Percentiles rank a stretch among this genome's conserved stretches.
phyloP scores from a whole-genome alignment of 1,140 invertebrate genomes.

The Brachionus plicatilis region DNA sequence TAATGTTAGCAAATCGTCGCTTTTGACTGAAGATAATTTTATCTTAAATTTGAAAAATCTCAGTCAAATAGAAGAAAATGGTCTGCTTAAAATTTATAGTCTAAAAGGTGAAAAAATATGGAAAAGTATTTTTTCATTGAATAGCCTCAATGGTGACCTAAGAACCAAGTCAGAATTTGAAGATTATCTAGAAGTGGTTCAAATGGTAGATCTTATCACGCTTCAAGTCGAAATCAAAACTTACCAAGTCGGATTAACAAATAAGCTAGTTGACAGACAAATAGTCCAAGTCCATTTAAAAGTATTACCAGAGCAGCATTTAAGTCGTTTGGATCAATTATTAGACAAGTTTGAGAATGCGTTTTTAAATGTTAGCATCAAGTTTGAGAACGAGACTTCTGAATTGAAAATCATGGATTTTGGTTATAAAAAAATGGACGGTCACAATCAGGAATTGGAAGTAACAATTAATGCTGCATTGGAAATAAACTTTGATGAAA shows the following conservation, averaged over 20 bases:
- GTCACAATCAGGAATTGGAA: neutral
- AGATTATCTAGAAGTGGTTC: neutral
- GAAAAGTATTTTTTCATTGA: neutral
- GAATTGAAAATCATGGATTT: neutral
- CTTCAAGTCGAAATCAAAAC: neutral
- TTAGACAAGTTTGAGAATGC: neutral
- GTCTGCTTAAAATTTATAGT: neutral
- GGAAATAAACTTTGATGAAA: neutral
- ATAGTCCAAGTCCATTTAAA: neutral
- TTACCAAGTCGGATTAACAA: neutral
- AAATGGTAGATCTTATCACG: neutral
- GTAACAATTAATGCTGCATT: neutral
- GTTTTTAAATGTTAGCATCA: neutral
- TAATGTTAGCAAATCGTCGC: neutral
- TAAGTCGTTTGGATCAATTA: neutral
- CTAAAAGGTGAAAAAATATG: neutral
- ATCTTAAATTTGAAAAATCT: constrained; percentile 10
- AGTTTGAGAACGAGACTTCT: neutral
- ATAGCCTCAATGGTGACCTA: neutral
- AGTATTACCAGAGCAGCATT: neutral
- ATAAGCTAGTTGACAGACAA: neutral
- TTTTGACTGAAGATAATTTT: neutral
- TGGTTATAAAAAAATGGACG: neutral
- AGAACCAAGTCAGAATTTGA: neutral
- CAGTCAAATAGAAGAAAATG: neutral